Evolutionary conservation across 2,888 invertebrate genomes (phyloP), one percentile per base, ranked within the genome.

Genomic region (Himalopsyche kuldschensis): DNA sequence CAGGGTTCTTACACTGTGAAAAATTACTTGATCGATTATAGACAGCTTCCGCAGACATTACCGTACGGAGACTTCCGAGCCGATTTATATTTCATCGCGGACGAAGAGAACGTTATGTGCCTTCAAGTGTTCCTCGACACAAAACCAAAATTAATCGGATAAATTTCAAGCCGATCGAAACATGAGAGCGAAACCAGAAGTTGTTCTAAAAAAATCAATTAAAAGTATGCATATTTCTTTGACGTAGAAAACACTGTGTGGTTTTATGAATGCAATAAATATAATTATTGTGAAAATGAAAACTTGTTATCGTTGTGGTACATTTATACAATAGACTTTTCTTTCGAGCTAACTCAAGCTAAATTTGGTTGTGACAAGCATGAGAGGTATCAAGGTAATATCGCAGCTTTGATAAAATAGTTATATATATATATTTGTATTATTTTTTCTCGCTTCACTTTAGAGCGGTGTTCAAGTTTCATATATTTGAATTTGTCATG

Each of bases 21-120:
- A 0, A 84, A 89, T 35, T 90, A 86, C 87, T 27, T 88, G 6
- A 86, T 90, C 75, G 88, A 91, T 87, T 88, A 88, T 85, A 87
- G 87, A 46, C 88, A 89, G 76, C 78, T 90, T 11, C 89, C 89
- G 0, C 86, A 86, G 0, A 80, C 88, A 0, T 87, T 87, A 0
- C 82, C 89, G 10, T 88, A 88, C 83, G 90, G 90, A 2, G 87
- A 87, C n/a, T 90, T 87, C 86, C 84, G 86, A 3, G 88, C 87
- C 0, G n/a, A 87, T 1, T 84, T 82, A 0, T 88, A 87, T 81
- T 10, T 89, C 0, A 78, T 88, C 4, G 84, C 86, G 15, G 84
- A 86, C 1, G 83, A 81, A 0, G 79, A 83, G 3, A 87, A 87
- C 3, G 85, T 88, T 5, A 81, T 84, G 1, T 89, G 89, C 79